phyloP scores from a whole-genome alignment of 2,888 invertebrate species.

The Archips xylosteana region DNA sequence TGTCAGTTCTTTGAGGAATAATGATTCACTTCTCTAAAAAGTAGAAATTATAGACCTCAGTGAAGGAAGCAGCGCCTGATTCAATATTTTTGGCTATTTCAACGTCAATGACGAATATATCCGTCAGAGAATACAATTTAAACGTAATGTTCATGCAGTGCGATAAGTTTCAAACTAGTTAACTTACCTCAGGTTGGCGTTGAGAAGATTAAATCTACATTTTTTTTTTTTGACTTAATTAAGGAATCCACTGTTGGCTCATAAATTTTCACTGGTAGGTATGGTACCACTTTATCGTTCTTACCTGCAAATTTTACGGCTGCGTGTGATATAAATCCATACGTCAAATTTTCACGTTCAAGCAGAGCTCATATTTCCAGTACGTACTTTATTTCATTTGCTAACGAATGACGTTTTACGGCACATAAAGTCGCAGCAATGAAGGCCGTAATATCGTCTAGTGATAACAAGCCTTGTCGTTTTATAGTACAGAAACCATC shows the following conservation, averaged over 20 bases:
- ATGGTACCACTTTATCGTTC: slow-evolving; percentile 30
- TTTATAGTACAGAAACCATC: slow-evolving; percentile 52
- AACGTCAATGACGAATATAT: too few species aligned
- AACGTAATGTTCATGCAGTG: too few species aligned
- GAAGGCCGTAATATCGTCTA: slow-evolving; percentile 52
- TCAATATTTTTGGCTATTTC: too few species aligned
- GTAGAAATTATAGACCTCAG: too few species aligned
- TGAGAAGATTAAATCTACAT: neutral
- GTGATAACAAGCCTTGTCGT: slow-evolving; percentile 62
- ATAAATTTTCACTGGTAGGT: slow-evolving; percentile 15
- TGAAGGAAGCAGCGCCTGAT: too few species aligned
- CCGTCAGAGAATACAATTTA: too few species aligned
- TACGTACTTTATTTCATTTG: slow-evolving; percentile 60
- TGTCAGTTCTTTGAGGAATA: too few species aligned
- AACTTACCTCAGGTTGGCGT: too few species aligned
- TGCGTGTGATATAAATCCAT: slow-evolving; percentile 49
- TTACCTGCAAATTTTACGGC: slow-evolving; percentile 47
- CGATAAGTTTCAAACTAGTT: too few species aligned
- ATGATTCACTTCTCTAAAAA: too few species aligned
- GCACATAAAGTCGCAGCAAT: slow-evolving; percentile 59
- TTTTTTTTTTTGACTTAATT: neutral
- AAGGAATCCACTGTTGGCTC: slow-evolving; percentile 14
- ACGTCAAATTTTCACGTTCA: slow-evolving; percentile 48
- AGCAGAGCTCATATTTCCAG: slow-evolving; percentile 47
- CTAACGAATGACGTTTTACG: slow-evolving; percentile 61